Percentiles rank a stretch among this genome's conserved stretches.
These are phyloP conservation scores for Platygyra sinensis DNA, from an alignment of 64 coral and sea anemone species.

Conservation along the genomic window DNA sequence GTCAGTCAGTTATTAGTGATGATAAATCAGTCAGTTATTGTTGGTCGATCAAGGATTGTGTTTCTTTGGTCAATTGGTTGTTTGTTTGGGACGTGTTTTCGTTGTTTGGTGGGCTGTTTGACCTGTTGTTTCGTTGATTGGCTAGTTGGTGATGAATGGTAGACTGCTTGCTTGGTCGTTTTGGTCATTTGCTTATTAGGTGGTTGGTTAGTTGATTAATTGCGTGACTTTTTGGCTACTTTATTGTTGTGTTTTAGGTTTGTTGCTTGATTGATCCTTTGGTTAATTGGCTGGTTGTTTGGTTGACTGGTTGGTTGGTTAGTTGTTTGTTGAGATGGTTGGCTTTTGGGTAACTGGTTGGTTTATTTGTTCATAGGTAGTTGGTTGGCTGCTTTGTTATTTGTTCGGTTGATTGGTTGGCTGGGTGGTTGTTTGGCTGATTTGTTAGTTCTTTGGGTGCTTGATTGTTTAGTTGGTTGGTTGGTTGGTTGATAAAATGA, in stretches of 20 bases:
- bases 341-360: not conserved
- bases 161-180: no score
- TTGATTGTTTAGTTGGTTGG: no score
- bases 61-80: no score
- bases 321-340: not conserved
- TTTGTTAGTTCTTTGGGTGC: not conserved
- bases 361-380: not conserved
- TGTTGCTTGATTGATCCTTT: no score
- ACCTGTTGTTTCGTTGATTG: no score
- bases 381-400: not conserved
- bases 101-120: no score
- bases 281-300: not conserved
- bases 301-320: not conserved
- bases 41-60: not conserved
- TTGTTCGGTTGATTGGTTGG: not conserved
- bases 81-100: no score
- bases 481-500: not conserved
- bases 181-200: no score
- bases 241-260: no score
- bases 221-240: no score
- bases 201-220: no score
- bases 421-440: not conserved
- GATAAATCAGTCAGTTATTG: not conserved
- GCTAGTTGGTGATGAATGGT: no score
- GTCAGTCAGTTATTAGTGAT: not conserved